phyloP scores from a whole-genome alignment of 2,888 invertebrate genomes.

The Caenorhabditis sulstoni region DNA sequence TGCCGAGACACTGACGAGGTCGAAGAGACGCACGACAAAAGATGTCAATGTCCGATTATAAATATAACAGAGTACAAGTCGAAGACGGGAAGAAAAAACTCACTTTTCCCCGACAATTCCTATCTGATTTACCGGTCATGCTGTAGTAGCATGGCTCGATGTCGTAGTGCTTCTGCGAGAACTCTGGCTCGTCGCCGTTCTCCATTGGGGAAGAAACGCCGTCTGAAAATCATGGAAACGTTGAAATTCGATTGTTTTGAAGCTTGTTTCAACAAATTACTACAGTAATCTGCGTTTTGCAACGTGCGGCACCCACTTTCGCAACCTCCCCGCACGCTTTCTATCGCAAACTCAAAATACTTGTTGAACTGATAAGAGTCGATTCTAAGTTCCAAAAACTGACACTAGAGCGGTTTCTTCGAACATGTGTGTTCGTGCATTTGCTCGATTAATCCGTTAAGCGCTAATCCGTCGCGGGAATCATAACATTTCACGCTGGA shows the following conservation, averaged over 20 bases:
- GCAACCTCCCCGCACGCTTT: conserved; percentile 15
- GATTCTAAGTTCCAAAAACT: conserved; percentile 17
- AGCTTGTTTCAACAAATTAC: too few relatives aligned
- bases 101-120: conserved; percentile 65
- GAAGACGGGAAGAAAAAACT: conserved; percentile 22
- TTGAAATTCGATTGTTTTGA: background rate
- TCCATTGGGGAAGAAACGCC: conserved; percentile 54
- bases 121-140: conserved; percentile 61
- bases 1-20: conserved; percentile 28
- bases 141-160: conserved; percentile 68
- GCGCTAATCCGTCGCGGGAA: conserved; percentile 53
- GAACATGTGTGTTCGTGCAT: conserved; percentile 51
- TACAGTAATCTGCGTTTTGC: background rate
- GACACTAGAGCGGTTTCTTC: conserved; percentile 18
- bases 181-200: conserved; percentile 59
- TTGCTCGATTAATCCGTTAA: conserved; percentile 55
- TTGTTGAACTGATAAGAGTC: background rate
- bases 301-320: conserved; percentile 16
- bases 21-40: conserved; percentile 38
- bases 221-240: conserved; percentile 39
- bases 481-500: conserved; percentile 56
- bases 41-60: conserved; percentile 45
- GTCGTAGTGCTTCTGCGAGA: conserved; percentile 60
- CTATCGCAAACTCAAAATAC: background rate
- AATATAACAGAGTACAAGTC: conserved; percentile 35